Percentiles rank a stretch among this genome's conserved stretches.
Evolutionary conservation across 2,888 invertebrate genomes (phyloP).

Genomic region (Hofmannophila pseudospretella): DNA sequence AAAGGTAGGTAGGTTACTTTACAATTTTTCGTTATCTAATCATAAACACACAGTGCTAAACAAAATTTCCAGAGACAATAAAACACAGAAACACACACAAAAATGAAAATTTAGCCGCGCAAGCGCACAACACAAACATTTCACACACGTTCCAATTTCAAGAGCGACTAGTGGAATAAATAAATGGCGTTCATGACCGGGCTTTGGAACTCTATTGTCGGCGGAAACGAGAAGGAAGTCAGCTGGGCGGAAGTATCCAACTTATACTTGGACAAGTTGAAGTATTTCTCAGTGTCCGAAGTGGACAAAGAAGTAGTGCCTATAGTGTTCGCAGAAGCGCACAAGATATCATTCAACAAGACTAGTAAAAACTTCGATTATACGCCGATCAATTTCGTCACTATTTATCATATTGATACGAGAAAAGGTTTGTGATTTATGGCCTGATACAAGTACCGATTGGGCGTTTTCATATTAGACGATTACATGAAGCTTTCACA

Average conservation of each 20-base stretch:
- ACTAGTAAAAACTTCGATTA: conserved; percentile 74
- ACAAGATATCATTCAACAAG: conserved; percentile 63
- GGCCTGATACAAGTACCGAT: too few relatives aligned
- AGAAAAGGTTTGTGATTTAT: conserved; percentile 78
- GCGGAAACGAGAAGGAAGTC: conserved; percentile 55
- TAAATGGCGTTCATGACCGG: conserved; percentile 74
- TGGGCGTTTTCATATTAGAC: too few relatives aligned
- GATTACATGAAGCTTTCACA: too few relatives aligned
- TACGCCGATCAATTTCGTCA: conserved; percentile 79
- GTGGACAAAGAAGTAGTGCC: conserved; percentile 79
- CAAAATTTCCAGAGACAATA: too few relatives aligned
- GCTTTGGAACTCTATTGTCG: conserved; percentile 70
- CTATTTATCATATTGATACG: conserved; percentile 79
- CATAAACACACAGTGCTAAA: too few relatives aligned
- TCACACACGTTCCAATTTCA: conserved; percentile 21
- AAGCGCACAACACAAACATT: conserved; percentile 18
- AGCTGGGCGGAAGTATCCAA: conserved; percentile 64
- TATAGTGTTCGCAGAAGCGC: conserved; percentile 77
- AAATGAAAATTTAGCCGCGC: background rate
- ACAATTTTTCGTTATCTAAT: too few relatives aligned
- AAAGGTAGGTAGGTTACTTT: too few relatives aligned
- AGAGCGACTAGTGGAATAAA: conserved; percentile 30
- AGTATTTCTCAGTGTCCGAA: conserved; percentile 82
- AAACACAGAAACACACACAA: background rate
- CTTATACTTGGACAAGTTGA: conserved; percentile 73